Conservation (phyloP, 2,113 vertebrate genomes). For the Heterocephalus glaber region DNA sequence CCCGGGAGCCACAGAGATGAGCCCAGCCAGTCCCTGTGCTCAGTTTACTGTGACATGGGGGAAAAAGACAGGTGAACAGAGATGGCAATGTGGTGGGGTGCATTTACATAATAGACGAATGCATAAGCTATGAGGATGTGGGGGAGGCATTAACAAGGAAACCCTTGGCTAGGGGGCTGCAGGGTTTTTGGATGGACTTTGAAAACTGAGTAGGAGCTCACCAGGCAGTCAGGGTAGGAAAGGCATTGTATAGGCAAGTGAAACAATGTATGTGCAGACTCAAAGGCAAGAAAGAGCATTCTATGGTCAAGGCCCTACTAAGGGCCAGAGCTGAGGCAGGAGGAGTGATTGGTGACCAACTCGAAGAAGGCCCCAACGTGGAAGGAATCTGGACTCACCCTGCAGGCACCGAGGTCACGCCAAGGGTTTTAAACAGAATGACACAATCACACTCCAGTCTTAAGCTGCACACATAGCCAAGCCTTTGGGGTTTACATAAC, state of each 20-base stretch:
- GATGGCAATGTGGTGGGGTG: neutral
- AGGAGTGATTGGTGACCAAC: fast-evolving
- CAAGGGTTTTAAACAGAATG: neutral
- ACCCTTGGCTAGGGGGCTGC: fast-evolving
- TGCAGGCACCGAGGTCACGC: fast-evolving
- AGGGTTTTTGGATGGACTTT: neutral
- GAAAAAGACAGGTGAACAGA: neutral
- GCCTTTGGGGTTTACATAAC: conserved; percentile 41
- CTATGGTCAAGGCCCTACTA: neutral
- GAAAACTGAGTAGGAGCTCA: neutral
- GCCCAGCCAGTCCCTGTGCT: neutral
- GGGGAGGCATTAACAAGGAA: neutral
- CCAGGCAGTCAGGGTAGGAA: neutral
- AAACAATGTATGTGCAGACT: neutral
- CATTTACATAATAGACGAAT: neutral
- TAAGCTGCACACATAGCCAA: neutral
- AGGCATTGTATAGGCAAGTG: neutral
- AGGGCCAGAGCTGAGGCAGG: neutral
- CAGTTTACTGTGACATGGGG: neutral
- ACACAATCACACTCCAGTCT: neutral
- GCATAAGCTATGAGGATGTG: no score
- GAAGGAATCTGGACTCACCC: neutral
- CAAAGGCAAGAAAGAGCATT: neutral
- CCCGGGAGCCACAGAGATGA: neutral
- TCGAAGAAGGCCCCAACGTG: fast-evolving